Evolutionary conservation across 2,797 vertebrate genomes (phyloP), one percentile per base, ranked within the genome.

Genomic region (Tapirus indicus): DNA sequence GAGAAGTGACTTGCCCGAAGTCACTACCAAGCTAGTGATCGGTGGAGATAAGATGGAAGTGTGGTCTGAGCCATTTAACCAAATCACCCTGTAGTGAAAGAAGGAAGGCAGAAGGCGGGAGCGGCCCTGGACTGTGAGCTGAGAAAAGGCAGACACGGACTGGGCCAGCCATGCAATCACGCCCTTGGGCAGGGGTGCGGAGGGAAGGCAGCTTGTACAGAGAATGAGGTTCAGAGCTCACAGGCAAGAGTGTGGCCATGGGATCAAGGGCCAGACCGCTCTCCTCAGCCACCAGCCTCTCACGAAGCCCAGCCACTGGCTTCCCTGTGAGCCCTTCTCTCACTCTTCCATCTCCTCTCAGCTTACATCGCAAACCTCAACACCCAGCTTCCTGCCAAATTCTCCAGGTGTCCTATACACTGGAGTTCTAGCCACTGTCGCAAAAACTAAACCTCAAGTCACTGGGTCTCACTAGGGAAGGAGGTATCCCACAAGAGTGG

Each of bases 141-240:
- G 74, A 54, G 68, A 32, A 52, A n/a, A 23, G 44, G 71, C 5
- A 56, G 66, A 35, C 62, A 7, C 1, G 3, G 25, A 18, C 25
- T 1, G 23, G 49, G 27, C 17, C 85, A 64, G 89, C 35, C 1
- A 29, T 16, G 14, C 49, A 52, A 13, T 16, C 49, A 52, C 13
- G 14, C 4, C 29, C 66, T 2, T 0, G 0, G 4, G 75, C 5
- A 5, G n/a, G 52, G 44, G 2, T 10, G 11, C 13, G 0, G 8
- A 54, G 27, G 41, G 49, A 35, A 96, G 62, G 78, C 4, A 21
- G 38, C 18, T 35, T 2, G 32, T 1, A 21, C 10, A 5, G 12
- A 47, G 14, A 23, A 17, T 7, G 44, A 14, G 13, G 21, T 7
- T 38, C 16, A 27, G 27, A 71, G 75, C 23, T 62, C 60, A 6